Evolutionary conservation across 2,888 invertebrate genomes (phyloP), one percentile per base, ranked within the genome.

Genomic region (Harpagoxenus sublaevis): DNA sequence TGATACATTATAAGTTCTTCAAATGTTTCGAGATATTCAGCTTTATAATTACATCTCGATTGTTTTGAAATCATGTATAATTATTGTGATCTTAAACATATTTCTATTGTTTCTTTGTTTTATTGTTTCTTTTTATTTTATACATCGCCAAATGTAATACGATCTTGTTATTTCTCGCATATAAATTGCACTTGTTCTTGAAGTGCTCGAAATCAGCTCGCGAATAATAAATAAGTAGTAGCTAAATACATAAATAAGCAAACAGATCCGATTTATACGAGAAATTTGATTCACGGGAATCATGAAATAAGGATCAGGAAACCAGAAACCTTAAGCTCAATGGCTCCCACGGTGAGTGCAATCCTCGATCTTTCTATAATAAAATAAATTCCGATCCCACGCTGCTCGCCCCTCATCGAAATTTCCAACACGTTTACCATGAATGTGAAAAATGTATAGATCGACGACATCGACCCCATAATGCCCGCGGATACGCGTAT

Each of bases 361-460:
- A 48, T 79, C 48, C 42, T 79, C 57, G 73, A 79, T 71, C 73
- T 57, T 45, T 70, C 39, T 5, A 23, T 71, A 71, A 71, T 79
- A 71, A 53, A 45, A 70, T 78, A 79, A 71, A 60, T 79, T 79
- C 23, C 35, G 18, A 71, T 23, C 23, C 12, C 12, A 28, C 12
- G 4, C 3, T 55, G 4, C 60, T 48, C 48, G 48, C 15, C 35
- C 65, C 57, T 79, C 18, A 57, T 79, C 35, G 23, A 60, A 71
- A 79, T 79, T 79, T 79, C 60, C 48, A 42, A 73, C 79, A 79
- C 74, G 79, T 60, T 79, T 73, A 73, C 18, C 12, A 23, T 15
- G 42, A 77, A 65, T 45, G 74, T 60, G 39, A 79, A 79, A 79
- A 79, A 79, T 79, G 28, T 73, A 73, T 73, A 60, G 23, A 48